Conservation (phyloP, 2,797 vertebrate genomes). For the Rhinoraja longicauda region DNA sequence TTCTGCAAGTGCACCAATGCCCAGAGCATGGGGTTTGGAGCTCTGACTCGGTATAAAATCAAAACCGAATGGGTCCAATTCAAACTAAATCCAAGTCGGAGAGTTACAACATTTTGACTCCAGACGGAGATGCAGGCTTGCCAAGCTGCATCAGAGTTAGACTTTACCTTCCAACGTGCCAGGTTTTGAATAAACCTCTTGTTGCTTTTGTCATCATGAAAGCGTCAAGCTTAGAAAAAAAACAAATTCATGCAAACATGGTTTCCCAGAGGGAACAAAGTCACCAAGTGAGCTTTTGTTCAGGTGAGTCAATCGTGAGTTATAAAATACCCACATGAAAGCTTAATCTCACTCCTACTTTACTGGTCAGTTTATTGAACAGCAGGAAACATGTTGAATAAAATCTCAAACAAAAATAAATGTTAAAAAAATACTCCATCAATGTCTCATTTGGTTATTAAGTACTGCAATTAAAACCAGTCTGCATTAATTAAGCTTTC, state of each 20-base stretch:
- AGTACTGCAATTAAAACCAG: neutral
- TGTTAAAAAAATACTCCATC: neutral
- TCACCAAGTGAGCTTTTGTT: neutral
- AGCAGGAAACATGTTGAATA: too few species aligned
- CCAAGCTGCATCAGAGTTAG: too few species aligned
- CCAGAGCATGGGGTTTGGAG: neutral
- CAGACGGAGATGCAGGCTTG: too few species aligned
- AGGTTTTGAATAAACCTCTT: neutral
- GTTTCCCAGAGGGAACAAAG: too few species aligned
- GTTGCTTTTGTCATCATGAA: neutral
- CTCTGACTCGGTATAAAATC: too few species aligned
- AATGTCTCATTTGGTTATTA: neutral
- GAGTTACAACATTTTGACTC: too few species aligned
- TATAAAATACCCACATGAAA: neutral
- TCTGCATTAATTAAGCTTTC: neutral
- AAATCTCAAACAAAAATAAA: neutral
- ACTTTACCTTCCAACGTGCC: too few species aligned
- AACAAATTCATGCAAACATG: too few species aligned
- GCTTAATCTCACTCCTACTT: neutral
- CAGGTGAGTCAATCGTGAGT: neutral
- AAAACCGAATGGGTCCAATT: too few species aligned
- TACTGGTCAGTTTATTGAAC: too few species aligned
- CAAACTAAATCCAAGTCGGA: too few species aligned
- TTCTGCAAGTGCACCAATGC: neutral
- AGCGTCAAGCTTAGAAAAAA: neutral